Base-by-base conservation (phyloP, 2,797 vertebrate genomes). In the Cetoscarus ocellatus region DNA sequence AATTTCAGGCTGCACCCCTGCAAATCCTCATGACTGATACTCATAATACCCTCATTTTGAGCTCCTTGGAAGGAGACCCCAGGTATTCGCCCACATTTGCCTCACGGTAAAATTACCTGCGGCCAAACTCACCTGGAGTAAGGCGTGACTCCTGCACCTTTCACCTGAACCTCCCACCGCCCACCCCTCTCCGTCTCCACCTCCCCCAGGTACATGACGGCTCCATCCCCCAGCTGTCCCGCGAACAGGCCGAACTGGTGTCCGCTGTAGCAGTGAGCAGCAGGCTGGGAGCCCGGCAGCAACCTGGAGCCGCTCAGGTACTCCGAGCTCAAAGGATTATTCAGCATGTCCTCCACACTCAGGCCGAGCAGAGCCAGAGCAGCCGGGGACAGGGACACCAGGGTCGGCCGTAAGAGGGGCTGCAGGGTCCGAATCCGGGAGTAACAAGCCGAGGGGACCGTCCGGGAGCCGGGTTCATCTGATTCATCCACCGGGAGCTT, bases 161-260 rank as follows among this genome's bases (percentile, higher is more conserved):
- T 98, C 44, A 96, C 91, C 86, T 97, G 96, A 1, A 97, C 84
- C 92, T 97, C 96, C 96, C 96, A 97, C 68, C 94, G 47, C 10
- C 62, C 80, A 0, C 17, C 35, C 7, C 17, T 43, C 6, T 4
- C 58, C 0, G 61, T 49, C 40, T 94, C 85, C 78, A 96, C 95
- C 84, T 97, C 96, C 38, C 96, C 96, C 71, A 98, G 88, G 84
- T 97, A 97, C 85, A 95, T 85, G 77, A 94, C 96, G 0, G 96
- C 96, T 47, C 96, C 96, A 69, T 97, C 96, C 3, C 96, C 96
- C 70, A 97, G 94, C 83, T 98, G 96, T 14, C 96, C 96, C 0
- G 95, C 96, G 68, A 96, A 97, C 86, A 91, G 92, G 54, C 96
- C 96, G 59, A 97, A 97, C 93, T 97, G 96, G 88, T 97, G 96